Percentiles rank a stretch among this genome's conserved stretches.
These are phyloP conservation scores for Halcyon badia DNA, from an alignment of 2,797 vertebrate genomes.

Conservation along the genomic window DNA sequence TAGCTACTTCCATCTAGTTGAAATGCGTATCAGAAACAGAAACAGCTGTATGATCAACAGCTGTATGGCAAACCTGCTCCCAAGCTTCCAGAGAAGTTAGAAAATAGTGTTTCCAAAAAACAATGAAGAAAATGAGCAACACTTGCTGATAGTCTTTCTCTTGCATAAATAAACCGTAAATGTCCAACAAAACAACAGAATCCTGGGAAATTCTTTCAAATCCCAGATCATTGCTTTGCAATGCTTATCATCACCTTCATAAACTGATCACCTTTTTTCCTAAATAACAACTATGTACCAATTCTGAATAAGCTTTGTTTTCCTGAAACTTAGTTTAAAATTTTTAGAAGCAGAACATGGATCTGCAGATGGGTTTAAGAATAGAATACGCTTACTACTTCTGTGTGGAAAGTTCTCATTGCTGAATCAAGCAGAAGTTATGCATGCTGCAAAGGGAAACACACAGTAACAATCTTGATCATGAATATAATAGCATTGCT, in stretches of 20 bases:
- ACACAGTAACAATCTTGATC: neutral
- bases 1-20: neutral
- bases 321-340: neutral
- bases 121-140: neutral
- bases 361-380: neutral
- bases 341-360: neutral
- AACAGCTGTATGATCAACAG: neutral
- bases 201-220: neutral
- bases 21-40: constrained; percentile 5
- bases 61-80: neutral
- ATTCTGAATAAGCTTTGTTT: neutral
- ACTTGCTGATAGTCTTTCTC: neutral
- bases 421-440: neutral
- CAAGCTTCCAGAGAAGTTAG: neutral
- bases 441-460: neutral
- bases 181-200: neutral
- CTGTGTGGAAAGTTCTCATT: neutral
- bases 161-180: neutral
- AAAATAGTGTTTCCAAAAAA: neutral
- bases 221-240: neutral
- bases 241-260: neutral
- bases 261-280: neutral
- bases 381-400: neutral
- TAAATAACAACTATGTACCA: neutral
- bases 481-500: neutral